phyloP scores from a whole-genome alignment of 1,140 invertebrate genomes.

The Aphaenogaster rudis region DNA sequence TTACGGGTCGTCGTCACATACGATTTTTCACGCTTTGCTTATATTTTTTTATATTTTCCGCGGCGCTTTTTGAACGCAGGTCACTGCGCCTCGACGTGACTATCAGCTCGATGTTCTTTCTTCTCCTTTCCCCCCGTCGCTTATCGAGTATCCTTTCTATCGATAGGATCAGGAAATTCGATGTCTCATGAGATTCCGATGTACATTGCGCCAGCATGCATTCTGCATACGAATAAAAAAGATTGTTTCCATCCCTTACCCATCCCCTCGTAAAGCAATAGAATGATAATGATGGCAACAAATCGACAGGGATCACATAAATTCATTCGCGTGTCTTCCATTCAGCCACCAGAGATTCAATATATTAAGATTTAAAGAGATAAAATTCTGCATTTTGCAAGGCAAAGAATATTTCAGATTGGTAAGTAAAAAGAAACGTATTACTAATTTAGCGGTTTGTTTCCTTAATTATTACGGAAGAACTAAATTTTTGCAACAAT shows the following conservation, averaged over 20 bases:
- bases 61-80: constrained; percentile 27
- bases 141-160: constrained; percentile 38
- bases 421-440: not conserved
- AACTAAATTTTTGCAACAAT: not conserved
- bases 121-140: not conserved
- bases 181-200: constrained; percentile 44
- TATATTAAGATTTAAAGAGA: not conserved
- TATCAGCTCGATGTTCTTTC: constrained; percentile 15
- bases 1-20: not conserved
- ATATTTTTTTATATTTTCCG: constrained; percentile 34
- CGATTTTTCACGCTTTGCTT: constrained; percentile 43
- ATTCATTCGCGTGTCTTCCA: not conserved
- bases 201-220: constrained; percentile 9
- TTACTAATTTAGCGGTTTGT: not conserved
- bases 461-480: not conserved
- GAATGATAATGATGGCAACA: constrained; percentile 15
- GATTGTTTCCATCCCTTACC: constrained; percentile 20
- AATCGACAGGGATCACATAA: constrained; percentile 31
- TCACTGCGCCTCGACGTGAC: constrained; percentile 49
- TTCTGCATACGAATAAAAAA: constrained; percentile 63
- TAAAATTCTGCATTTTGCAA: not conserved
- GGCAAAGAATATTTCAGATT: not conserved
- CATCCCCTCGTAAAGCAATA: not conserved
- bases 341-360: not conserved
- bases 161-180: constrained; percentile 27